A percentile compares a stretch with the other conserved stretches of the same genome.
Evolutionary conservation across 2,888 invertebrate species (phyloP).

Genomic region (Agonopterix subpropinquella): DNA sequence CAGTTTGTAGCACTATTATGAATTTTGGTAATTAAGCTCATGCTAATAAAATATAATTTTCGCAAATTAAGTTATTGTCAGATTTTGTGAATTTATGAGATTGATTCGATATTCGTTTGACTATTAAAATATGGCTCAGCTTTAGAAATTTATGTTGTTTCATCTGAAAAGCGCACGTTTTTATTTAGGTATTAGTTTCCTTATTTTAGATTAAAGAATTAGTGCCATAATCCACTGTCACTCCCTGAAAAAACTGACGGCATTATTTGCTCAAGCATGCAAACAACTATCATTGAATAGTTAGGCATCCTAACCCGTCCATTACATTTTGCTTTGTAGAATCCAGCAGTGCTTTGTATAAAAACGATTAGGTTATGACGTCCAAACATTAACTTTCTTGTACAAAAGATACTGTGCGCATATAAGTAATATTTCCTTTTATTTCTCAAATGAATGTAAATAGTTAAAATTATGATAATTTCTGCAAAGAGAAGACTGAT

Average conservation of each 20-base stretch:
- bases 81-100: background rate
- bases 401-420: conserved; percentile 32
- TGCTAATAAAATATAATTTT: too few relatives aligned
- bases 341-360: conserved; percentile 28
- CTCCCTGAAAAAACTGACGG: conserved; percentile 15
- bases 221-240: conserved; percentile 49
- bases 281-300: conserved; percentile 17
- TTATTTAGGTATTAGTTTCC: conserved; percentile 8
- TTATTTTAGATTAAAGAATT: conserved; percentile 31
- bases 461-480: conserved; percentile 62
- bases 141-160: too few relatives aligned
- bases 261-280: conserved; percentile 43
- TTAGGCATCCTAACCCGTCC: conserved; percentile 45
- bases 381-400: conserved; percentile 20
- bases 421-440: conserved; percentile 29
- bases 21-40: too few relatives aligned
- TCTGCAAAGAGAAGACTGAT: conserved; percentile 74
- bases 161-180: background rate
- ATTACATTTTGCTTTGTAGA: conserved; percentile 35
- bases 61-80: too few relatives aligned
- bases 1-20: too few relatives aligned
- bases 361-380: conserved; percentile 7
- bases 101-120: background rate
- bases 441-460: conserved; percentile 35
- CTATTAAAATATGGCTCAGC: background rate